These are phyloP conservation scores for Siniperca undulata DNA, from an alignment of 2,797 vertebrate species.

Conservation along the genomic window DNA sequence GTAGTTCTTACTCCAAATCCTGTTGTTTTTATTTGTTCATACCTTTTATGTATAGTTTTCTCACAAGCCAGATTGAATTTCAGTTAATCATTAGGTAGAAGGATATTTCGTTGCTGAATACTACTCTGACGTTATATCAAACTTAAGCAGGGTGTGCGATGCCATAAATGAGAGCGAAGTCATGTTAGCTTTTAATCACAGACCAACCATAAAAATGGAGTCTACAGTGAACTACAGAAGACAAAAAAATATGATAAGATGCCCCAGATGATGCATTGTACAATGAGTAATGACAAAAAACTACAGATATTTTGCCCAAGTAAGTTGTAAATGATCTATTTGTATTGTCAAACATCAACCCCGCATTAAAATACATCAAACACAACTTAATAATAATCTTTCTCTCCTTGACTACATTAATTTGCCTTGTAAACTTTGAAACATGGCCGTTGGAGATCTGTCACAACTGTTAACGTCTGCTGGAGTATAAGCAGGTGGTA, in stretches of 20 bases:
- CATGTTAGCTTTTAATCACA: background rate
- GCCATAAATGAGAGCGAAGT: constrained; percentile 1
- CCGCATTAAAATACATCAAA: background rate
- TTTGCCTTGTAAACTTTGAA: background rate
- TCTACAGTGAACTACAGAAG: background rate
- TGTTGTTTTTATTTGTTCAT: constrained; percentile 26
- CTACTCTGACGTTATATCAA: background rate
- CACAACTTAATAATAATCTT: background rate
- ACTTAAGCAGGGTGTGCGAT: constrained; percentile 26
- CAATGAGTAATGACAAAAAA: background rate
- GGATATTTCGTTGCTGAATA: constrained; percentile 3
- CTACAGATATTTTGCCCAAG: background rate
- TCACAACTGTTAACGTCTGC: constrained; percentile 1
- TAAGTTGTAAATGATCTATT: background rate
- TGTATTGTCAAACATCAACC: background rate
- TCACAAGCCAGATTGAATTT: constrained; percentile 30
- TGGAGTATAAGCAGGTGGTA: background rate
- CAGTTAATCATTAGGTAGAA: background rate
- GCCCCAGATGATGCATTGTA: background rate
- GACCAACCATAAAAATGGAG: background rate
- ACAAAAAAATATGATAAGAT: background rate
- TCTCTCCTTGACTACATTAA: background rate
- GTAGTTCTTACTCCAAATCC: too few species aligned
- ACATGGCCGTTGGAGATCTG: background rate
- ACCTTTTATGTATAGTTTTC: background rate